Percentiles rank a stretch among this genome's conserved stretches.
These are phyloP conservation scores for Festucalex cinctus DNA, from an alignment of 2,113 vertebrate species.

Conservation along the genomic window DNA sequence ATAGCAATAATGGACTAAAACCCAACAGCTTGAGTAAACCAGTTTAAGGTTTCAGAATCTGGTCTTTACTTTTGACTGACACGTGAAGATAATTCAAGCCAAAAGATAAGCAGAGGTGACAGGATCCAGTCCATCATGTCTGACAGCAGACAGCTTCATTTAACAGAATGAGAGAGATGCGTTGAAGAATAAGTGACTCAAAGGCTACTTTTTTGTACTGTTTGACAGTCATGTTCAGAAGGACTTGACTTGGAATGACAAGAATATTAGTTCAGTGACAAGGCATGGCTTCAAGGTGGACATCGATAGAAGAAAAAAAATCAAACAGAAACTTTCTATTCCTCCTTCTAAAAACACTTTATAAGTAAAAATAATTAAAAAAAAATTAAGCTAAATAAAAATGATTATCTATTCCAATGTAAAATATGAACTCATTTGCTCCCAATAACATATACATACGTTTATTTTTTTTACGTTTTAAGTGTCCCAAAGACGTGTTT, in stretches of 20 bases:
- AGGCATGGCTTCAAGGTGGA: too few species aligned
- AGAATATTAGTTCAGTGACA: too few species aligned
- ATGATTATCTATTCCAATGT: not conserved
- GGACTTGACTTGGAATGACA: too few species aligned
- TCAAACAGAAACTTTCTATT: not conserved
- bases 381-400: too few species aligned
- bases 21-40: not conserved
- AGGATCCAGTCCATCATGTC: slow-evolving; percentile 14
- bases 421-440: too few species aligned
- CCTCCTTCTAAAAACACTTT: too few species aligned
- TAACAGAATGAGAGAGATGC: slow-evolving; percentile 6
- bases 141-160: slow-evolving; percentile 56
- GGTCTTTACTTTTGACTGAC: slow-evolving; percentile 12
- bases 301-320: not conserved
- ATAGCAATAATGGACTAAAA: slow-evolving; percentile 18
- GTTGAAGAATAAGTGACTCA: not conserved
- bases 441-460: too few species aligned
- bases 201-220: not conserved
- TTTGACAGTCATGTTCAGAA: slow-evolving; percentile 3
- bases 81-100: not conserved
- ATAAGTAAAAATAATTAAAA: too few species aligned
- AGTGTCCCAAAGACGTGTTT: too few species aligned
- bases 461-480: too few species aligned
- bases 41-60: not conserved
- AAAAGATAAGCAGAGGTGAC: slow-evolving; percentile 49